Evolutionary conservation across 2,888 invertebrate species (phyloP).

Genomic region (Drosophila tanythrix): DNA sequence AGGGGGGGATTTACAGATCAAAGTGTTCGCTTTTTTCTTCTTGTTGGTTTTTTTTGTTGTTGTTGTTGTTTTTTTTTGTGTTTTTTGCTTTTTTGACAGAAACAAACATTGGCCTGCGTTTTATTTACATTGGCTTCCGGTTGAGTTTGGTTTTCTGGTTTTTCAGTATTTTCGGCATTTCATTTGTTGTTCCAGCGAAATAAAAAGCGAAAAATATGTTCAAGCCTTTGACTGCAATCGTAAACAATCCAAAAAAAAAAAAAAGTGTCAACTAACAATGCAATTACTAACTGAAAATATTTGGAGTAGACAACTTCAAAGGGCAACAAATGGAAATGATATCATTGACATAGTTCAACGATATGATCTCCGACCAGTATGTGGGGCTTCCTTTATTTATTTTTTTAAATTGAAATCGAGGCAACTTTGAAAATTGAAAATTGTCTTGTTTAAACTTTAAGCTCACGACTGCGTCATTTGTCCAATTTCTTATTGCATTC

Average conservation of each 20-base stretch:
- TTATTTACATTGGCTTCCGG: constrained; percentile 81
- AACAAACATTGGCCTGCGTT: constrained; percentile 74
- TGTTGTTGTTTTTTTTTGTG: constrained; percentile 40
- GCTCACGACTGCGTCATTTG: constrained; percentile 39
- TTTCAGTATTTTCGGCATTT: constrained; percentile 48
- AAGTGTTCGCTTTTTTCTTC: constrained; percentile 60
- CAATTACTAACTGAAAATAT: constrained; percentile 39
- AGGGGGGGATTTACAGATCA: constrained; percentile 59
- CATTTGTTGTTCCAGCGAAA: constrained; percentile 72
- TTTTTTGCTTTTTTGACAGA: constrained; percentile 70
- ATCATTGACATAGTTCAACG: constrained; percentile 21
- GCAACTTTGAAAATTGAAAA: constrained; percentile 15
- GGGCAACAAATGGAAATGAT: constrained; percentile 34
- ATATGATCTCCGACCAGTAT: constrained; percentile 23
- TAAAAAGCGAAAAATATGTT: constrained; percentile 71
- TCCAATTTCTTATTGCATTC: constrained; percentile 39
- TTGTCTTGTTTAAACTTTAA: constrained; percentile 18
- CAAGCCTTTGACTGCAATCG: constrained; percentile 50
- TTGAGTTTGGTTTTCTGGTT: constrained; percentile 66
- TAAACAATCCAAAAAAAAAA: constrained; percentile 49
- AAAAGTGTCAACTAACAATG: constrained; percentile 56
- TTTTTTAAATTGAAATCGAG: constrained; percentile 6
- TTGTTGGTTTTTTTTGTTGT: constrained; percentile 14
- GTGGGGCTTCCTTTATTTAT: neutral
- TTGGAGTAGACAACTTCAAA: constrained; percentile 41